Percentiles rank a stretch among this genome's conserved stretches.
Evolutionary conservation across 2,888 invertebrate genomes (phyloP).

Genomic region (Atethmia centrago): DNA sequence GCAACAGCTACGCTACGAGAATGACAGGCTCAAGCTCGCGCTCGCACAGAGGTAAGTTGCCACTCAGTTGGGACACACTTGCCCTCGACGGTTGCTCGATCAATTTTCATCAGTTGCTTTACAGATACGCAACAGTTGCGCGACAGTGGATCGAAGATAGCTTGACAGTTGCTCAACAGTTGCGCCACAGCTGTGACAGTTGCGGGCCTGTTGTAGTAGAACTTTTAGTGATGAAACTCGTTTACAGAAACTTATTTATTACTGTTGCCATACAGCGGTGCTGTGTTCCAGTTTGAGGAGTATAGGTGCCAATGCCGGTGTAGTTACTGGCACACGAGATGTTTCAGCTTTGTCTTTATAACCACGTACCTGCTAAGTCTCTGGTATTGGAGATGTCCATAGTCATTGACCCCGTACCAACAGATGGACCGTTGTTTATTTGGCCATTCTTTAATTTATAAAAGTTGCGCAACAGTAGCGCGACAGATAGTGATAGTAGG

Average conservation of each 20-base stretch:
- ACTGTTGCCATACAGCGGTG: slow-evolving; percentile 1
- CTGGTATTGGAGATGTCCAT: not conserved
- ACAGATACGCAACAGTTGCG: not conserved
- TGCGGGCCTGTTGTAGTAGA: not conserved
- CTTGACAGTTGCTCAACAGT: not conserved
- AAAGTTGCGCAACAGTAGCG: slow-evolving; percentile 21
- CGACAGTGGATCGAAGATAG: not conserved
- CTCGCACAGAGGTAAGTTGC: slow-evolving; percentile 95
- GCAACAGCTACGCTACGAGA: slow-evolving; percentile 98
- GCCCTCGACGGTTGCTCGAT: not conserved
- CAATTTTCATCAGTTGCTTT: not conserved
- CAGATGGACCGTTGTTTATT: not conserved
- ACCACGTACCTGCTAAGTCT: not conserved
- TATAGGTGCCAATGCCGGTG: not conserved
- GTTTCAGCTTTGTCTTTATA: slow-evolving; percentile 1
- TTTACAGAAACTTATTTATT: too few species aligned
- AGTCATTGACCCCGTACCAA: not conserved
- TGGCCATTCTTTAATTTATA: not conserved
- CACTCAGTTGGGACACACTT: not conserved
- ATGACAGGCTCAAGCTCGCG: slow-evolving; percentile 98
- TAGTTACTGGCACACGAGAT: not conserved
- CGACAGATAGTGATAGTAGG: slow-evolving; percentile 42
- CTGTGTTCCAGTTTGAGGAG: slow-evolving; percentile 8
- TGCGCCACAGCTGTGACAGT: not conserved
- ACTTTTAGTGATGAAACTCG: not conserved